Conservation (phyloP, 2,113 vertebrate species). For the Catagonus wagneri region DNA sequence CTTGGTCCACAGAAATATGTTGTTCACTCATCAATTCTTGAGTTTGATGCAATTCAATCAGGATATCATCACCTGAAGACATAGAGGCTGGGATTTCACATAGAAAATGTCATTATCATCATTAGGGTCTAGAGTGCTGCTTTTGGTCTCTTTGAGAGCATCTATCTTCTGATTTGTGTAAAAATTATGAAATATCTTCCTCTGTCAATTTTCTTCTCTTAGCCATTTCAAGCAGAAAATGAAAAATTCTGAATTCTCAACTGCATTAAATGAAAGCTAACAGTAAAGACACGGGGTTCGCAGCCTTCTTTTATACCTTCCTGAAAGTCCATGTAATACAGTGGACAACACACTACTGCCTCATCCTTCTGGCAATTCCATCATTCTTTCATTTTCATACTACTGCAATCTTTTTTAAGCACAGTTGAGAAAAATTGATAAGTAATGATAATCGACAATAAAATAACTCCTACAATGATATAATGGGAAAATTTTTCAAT, state of each 20-base stretch:
- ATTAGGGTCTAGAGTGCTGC: neutral
- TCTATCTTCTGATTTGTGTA: neutral
- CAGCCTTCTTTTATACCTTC: neutral
- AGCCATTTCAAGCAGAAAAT: neutral
- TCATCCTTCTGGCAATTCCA: neutral
- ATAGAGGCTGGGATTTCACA: neutral
- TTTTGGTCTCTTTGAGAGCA: neutral
- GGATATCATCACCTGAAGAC: neutral
- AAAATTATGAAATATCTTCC: neutral
- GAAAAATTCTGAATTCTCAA: constrained; percentile 40
- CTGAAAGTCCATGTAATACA: neutral
- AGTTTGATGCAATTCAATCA: neutral
- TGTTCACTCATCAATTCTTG: neutral
- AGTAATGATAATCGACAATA: neutral
- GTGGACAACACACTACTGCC: neutral
- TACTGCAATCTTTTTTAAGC: neutral
- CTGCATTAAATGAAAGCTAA: neutral
- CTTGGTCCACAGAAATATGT: neutral
- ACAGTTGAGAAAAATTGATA: constrained; percentile 18
- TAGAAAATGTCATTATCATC: neutral
- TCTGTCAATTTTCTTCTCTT: neutral
- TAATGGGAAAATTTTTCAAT: neutral
- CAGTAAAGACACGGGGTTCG: neutral
- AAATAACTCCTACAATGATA: neutral
- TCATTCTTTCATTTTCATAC: neutral